Evolutionary conservation across 2,888 invertebrate genomes (phyloP), one percentile per base, ranked within the genome.

Genomic region (Meta bourneti): DNA sequence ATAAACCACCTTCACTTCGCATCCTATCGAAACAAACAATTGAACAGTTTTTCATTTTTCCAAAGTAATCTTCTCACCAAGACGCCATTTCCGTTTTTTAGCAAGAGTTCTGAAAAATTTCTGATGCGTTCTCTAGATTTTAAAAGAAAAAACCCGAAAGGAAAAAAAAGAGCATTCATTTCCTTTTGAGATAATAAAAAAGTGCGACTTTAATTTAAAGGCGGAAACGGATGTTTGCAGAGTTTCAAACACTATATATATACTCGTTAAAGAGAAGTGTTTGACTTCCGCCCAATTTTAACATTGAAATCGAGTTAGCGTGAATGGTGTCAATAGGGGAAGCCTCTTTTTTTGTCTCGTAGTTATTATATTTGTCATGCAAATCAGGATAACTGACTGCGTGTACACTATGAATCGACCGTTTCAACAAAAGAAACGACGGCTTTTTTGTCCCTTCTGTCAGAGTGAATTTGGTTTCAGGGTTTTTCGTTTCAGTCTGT

Each of bases 221-320:
- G 77, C 87, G 91, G 91, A 91, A 91, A 79, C 91, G 91, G 91
- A 91, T 91, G 91, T 91, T 91, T 87, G 86, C 86, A 54, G 52
- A 80, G 88, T 88, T 88, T 81, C 88, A 88, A 86, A 72, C 78
- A 54, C 77, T 81, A 82, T 88, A 86, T 80, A 79, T 87, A 83
- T 83, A 79, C 91, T 91, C 87, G 91, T 91, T 91, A 91, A 87
- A 91, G 77, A 61, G 85, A 83, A 87, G 87, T 91, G 87, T 91
- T 91, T 91, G 71, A 91, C 91, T 87, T 91, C 91, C 91, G 87
- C 86, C 79, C 91, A 91, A 88, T 87, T 91, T 91, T 91, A 91
- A 91, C 91, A 81, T 82, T 70, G 69, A 91, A 91, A 78, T 83
- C 61, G 87, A 87, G 91, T 91, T 87, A 79, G 78, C 75, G 75